Conservation (phyloP, 2,888 invertebrate genomes). For the Ochlodes sylvanus region DNA sequence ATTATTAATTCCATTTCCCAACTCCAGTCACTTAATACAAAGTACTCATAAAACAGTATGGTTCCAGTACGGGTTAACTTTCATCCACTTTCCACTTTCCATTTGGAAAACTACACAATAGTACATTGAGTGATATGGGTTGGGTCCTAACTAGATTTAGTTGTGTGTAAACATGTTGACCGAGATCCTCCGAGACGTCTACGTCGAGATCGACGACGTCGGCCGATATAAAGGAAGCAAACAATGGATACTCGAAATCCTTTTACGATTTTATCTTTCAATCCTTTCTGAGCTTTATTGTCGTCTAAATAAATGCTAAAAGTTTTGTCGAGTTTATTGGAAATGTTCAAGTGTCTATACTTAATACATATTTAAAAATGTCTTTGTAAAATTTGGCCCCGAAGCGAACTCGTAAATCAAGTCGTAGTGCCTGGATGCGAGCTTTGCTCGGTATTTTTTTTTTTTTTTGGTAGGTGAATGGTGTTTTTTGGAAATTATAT, state of each 20-base stretch:
- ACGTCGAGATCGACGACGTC: constrained; percentile 22
- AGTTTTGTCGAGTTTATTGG: neutral
- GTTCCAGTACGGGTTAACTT: neutral
- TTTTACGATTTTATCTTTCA: constrained; percentile 27
- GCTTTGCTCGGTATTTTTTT: too few relatives aligned
- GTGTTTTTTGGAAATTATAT: too few relatives aligned
- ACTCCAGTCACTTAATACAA: neutral
- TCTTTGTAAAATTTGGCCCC: too few relatives aligned
- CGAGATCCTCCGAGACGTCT: constrained; percentile 5
- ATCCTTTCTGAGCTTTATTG: constrained; percentile 27
- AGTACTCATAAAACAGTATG: neutral
- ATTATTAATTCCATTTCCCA: too few relatives aligned
- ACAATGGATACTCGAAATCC: constrained; percentile 21
- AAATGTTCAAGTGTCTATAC: neutral
- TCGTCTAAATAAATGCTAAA: neutral
- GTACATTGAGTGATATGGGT: constrained; percentile 32
- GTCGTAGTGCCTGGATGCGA: too few relatives aligned
- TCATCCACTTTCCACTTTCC: constrained; percentile 7
- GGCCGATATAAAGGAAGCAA: constrained; percentile 19
- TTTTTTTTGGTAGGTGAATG: too few relatives aligned
- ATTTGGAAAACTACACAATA: constrained; percentile 16
- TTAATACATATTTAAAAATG: too few relatives aligned
- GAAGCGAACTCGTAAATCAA: too few relatives aligned
- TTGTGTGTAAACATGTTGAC: constrained; percentile 38
- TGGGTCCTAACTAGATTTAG: constrained; percentile 36